These are phyloP conservation scores for Melanostigma gelatinosum DNA, from an alignment of 2,113 vertebrate species.

Conservation along the genomic window DNA sequence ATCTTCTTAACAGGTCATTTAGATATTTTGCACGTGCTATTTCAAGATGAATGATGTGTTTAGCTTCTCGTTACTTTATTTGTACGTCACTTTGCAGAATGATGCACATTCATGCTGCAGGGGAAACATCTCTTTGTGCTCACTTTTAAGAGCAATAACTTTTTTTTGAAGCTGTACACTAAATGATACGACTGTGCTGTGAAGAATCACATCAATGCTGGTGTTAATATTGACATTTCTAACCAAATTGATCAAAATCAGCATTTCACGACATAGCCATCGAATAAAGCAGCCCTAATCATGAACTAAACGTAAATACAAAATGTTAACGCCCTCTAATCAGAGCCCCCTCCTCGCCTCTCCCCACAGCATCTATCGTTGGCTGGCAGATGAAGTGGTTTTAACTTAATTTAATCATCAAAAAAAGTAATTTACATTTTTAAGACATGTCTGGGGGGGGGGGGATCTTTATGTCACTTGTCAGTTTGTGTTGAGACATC, in stretches of 20 bases:
- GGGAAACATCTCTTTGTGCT: not conserved
- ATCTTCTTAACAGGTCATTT: not conserved
- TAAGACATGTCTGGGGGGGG: not conserved
- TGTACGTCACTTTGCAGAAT: not conserved
- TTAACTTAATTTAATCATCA: not conserved
- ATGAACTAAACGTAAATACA: too few species aligned
- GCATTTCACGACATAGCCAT: too few species aligned
- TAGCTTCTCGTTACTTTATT: not conserved
- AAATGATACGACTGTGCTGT: too few species aligned
- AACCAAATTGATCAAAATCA: too few species aligned
- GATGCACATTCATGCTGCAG: not conserved
- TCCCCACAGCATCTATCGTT: too few species aligned
- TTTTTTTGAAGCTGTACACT: too few species aligned
- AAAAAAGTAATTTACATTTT: not conserved
- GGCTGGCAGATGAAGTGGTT: too few species aligned
- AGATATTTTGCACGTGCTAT: not conserved
- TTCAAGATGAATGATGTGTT: not conserved
- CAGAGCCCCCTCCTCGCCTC: too few species aligned
- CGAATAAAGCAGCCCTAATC: too few species aligned
- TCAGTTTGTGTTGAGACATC: not conserved
- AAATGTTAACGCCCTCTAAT: too few species aligned
- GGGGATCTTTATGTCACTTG: not conserved
- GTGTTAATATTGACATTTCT: too few species aligned
- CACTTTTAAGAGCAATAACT: not conserved
- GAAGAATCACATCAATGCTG: too few species aligned